Conservation (phyloP, 2,113 vertebrate genomes). For the Rhineura floridana region DNA sequence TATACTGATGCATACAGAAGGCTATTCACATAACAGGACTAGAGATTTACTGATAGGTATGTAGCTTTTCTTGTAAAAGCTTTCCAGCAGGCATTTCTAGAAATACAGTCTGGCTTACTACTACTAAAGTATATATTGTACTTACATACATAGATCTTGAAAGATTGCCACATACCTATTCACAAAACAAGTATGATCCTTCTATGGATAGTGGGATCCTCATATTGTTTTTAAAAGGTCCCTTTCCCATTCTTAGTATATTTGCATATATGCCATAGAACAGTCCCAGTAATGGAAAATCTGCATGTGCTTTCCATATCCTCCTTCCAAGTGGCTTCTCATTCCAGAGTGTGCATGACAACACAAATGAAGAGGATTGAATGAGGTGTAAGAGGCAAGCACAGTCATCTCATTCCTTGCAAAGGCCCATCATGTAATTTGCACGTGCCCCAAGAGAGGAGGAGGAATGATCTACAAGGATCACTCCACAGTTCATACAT, state of each 20-base stretch:
- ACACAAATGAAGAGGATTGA: background rate
- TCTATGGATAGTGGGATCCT: too few relatives aligned
- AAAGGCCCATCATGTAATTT: background rate
- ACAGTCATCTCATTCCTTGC: background rate
- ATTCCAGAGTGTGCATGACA: background rate
- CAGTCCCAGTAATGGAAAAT: background rate
- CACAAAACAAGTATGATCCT: background rate
- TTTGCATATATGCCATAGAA: background rate
- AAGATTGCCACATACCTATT: background rate
- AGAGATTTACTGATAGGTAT: background rate
- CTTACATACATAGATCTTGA: background rate
- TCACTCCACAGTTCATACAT: background rate
- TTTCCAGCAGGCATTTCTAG: background rate
- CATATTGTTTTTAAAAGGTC: background rate
- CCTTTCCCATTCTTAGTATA: too few relatives aligned
- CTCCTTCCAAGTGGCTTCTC: background rate
- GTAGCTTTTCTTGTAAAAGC: background rate
- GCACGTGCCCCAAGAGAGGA: background rate
- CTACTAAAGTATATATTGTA: slow-evolving; percentile 9
- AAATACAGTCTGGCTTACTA: background rate
- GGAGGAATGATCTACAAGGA: background rate
- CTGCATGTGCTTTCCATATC: background rate
- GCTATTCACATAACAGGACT: background rate
- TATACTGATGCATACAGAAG: background rate
- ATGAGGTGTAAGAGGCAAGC: background rate